Evolutionary conservation across 2,888 invertebrate genomes (phyloP).

Genomic region (Apodemia zela): DNA sequence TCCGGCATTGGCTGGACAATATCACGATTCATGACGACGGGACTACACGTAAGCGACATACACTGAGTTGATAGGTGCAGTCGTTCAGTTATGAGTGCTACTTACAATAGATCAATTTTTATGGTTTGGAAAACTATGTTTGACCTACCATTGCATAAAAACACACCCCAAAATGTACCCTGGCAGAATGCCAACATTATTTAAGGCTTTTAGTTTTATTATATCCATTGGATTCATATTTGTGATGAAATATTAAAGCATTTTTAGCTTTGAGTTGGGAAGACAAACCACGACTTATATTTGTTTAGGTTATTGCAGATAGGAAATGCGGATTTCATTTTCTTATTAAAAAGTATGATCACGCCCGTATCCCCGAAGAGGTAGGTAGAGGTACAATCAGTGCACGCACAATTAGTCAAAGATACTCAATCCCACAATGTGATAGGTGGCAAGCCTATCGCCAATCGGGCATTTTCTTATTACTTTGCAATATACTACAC

Average conservation of each 20-base stretch:
- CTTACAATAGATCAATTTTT: slow-evolving; percentile 5
- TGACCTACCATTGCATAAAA: neutral
- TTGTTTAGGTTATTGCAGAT: neutral
- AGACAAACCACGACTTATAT: neutral
- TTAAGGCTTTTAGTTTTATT: slow-evolving; percentile 7
- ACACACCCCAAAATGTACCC: neutral
- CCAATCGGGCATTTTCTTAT: no score
- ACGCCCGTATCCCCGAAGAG: no score
- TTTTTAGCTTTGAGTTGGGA: neutral
- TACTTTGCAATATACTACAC: neutral
- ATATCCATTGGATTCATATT: neutral
- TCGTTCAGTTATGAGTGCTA: neutral
- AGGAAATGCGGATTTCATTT: slow-evolving; percentile 1
- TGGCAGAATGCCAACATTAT: slow-evolving; percentile 9
- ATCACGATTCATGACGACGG: no score
- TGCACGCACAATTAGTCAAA: no score
- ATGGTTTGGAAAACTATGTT: neutral
- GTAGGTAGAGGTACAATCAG: no score
- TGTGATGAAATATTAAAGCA: slow-evolving; percentile 2
- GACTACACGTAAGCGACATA: neutral
- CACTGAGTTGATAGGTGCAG: neutral
- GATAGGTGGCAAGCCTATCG: no score
- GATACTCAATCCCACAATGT: no score
- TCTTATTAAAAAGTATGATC: no score
- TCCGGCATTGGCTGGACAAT: no score